These are phyloP conservation scores for Donacobius atricapilla DNA, from an alignment of 2,113 vertebrate species.

Conservation along the genomic window DNA sequence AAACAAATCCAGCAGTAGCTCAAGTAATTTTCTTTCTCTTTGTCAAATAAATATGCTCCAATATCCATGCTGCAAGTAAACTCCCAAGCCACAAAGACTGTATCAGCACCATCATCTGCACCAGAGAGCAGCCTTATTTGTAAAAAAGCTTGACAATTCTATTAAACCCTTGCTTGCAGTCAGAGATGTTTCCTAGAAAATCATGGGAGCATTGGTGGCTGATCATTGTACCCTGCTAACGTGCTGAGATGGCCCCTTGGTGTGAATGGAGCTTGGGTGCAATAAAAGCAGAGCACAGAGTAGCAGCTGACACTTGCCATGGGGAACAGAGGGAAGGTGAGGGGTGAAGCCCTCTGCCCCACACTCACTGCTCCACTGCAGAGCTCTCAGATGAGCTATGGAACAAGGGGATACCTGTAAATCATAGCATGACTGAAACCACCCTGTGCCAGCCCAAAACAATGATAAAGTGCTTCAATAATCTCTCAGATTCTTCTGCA, in stretches of 20 bases:
- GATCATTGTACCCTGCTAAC: rapidly evolving
- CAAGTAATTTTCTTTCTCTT: background rate
- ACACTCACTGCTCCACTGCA: rapidly evolving
- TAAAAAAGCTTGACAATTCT: background rate
- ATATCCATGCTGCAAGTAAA: background rate
- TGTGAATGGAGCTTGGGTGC: rapidly evolving
- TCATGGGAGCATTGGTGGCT: rapidly evolving
- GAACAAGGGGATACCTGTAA: background rate
- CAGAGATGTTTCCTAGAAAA: background rate
- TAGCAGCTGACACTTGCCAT: rapidly evolving
- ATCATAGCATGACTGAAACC: rapidly evolving
- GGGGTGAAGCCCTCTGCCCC: background rate
- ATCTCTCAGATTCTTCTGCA: background rate
- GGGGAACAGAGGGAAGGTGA: background rate
- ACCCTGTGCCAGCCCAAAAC: background rate
- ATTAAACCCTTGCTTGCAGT: background rate
- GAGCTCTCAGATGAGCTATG: rapidly evolving
- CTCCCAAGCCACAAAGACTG: background rate
- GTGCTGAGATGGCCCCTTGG: rapidly evolving
- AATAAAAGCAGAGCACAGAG: background rate
- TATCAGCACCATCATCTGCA: background rate
- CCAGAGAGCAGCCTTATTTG: background rate
- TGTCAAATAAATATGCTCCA: background rate
- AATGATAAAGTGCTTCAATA: background rate
- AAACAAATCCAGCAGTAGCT: background rate